Evolutionary conservation across 2,113 vertebrate species (phyloP).

Genomic region (Fregetta grallaria): DNA sequence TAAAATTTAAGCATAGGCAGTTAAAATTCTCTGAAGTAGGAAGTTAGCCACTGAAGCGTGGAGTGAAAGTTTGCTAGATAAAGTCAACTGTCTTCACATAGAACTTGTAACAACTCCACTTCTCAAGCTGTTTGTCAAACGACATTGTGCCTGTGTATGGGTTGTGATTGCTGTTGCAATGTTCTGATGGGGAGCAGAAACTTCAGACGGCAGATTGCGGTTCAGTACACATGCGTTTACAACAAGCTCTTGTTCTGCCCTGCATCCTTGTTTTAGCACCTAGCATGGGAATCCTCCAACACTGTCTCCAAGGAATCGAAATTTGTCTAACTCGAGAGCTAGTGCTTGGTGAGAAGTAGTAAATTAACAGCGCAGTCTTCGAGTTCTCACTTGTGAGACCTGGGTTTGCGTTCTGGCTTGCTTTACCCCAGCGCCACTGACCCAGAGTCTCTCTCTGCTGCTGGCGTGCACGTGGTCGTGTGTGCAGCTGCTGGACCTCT

Average conservation of each 20-base stretch:
- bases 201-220: not conserved
- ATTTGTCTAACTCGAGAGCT: not conserved
- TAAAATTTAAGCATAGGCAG: not conserved
- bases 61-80: not conserved
- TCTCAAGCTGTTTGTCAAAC: not conserved
- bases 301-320: not conserved
- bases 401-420: not conserved
- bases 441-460: not conserved
- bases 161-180: not conserved
- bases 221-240: not conserved
- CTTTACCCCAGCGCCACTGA: not conserved
- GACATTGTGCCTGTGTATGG: not conserved
- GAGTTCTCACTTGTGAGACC: not conserved
- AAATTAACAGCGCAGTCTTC: not conserved
- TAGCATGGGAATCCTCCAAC: not conserved
- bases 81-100: not conserved
- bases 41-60: not conserved
- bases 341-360: not conserved
- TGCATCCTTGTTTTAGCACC: not conserved
- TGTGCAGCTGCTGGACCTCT: not conserved
- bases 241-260: not conserved
- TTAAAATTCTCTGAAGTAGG: not conserved
- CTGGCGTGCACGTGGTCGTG: accelerated
- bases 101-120: not conserved
- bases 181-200: not conserved